Percentiles rank a stretch among this genome's conserved stretches.
Conservation (phyloP, 2,113 vertebrate genomes). For the Cyprinodon variegatus region DNA sequence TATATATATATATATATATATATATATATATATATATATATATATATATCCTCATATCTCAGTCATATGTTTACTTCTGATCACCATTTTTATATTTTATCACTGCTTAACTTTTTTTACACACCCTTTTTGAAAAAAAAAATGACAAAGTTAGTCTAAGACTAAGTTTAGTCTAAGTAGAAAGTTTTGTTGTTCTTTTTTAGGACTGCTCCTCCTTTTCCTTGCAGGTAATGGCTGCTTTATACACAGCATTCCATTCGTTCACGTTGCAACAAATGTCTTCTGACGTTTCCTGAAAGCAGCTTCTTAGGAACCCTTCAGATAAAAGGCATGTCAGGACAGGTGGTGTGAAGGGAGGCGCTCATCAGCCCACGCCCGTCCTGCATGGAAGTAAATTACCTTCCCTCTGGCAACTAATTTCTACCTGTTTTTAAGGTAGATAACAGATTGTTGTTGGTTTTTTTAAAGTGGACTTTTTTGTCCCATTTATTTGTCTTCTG, state of each 20-base stretch:
- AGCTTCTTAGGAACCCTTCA: not conserved
- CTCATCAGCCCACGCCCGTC: slow-evolving; percentile 7
- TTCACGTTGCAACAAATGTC: not conserved
- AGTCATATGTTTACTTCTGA: too few relatives aligned
- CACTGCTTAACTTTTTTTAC: too few relatives aligned
- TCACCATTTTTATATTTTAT: too few relatives aligned
- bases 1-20: too few relatives aligned
- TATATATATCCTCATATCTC: too few relatives aligned
- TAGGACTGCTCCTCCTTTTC: not conserved
- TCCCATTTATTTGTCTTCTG: not conserved
- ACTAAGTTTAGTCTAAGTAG: too few relatives aligned
- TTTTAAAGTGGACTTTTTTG: too few relatives aligned
- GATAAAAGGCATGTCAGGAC: slow-evolving; percentile 39
- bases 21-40: too few relatives aligned
- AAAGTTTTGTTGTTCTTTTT: too few relatives aligned
- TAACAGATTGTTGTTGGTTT: too few relatives aligned
- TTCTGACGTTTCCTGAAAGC: not conserved
- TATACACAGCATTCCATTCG: not conserved
- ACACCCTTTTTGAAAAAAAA: too few relatives aligned
- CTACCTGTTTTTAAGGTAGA: not conserved
- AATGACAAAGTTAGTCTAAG: too few relatives aligned
- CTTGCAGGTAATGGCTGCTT: not conserved
- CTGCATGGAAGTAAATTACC: not conserved
- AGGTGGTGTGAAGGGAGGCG: slow-evolving; percentile 20
- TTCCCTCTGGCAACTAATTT: slow-evolving; percentile 44